phyloP scores from a whole-genome alignment of 2,888 invertebrate species.

The Clivina fossor region DNA sequence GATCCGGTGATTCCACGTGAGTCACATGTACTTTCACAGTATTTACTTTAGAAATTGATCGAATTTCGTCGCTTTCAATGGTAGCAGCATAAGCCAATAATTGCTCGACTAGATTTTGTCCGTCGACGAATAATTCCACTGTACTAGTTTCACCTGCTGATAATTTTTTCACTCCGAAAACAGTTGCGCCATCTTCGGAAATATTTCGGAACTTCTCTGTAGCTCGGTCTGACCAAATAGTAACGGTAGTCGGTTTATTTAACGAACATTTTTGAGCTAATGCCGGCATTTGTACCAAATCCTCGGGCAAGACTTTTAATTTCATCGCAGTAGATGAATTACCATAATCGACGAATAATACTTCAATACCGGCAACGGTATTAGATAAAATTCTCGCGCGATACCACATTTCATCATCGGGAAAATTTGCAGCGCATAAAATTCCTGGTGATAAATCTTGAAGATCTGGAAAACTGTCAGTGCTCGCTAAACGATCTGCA shows the following conservation, averaged over 20 bases:
- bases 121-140: slow-evolving; percentile 64
- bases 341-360: slow-evolving; percentile 71
- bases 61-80: slow-evolving; percentile 4
- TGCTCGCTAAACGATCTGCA: slow-evolving; percentile 59
- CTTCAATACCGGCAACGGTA: slow-evolving; percentile 60
- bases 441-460: slow-evolving; percentile 59
- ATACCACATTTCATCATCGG: slow-evolving; percentile 69
- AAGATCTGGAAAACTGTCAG: slow-evolving; percentile 57
- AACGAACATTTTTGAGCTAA: slow-evolving; percentile 66
- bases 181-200: slow-evolving; percentile 68
- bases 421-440: slow-evolving; percentile 66
- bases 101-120: slow-evolving; percentile 63
- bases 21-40: slow-evolving; percentile 58
- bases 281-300: slow-evolving; percentile 59
- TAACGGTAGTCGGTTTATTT: slow-evolving; percentile 54
- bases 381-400: slow-evolving; percentile 61
- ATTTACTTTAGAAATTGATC: neutral
- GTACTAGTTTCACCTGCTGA: slow-evolving; percentile 66
- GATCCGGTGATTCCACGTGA: slow-evolving; percentile 67
- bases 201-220: slow-evolving; percentile 67
- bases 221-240: slow-evolving; percentile 66
- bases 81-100: no score
- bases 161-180: slow-evolving; percentile 68
- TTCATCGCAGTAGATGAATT: slow-evolving; percentile 65
- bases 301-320: slow-evolving; percentile 63